Percentiles rank a stretch among this genome's conserved stretches.
phyloP scores from a whole-genome alignment of 2,113 vertebrate species.

The Phaethornis superciliosus region DNA sequence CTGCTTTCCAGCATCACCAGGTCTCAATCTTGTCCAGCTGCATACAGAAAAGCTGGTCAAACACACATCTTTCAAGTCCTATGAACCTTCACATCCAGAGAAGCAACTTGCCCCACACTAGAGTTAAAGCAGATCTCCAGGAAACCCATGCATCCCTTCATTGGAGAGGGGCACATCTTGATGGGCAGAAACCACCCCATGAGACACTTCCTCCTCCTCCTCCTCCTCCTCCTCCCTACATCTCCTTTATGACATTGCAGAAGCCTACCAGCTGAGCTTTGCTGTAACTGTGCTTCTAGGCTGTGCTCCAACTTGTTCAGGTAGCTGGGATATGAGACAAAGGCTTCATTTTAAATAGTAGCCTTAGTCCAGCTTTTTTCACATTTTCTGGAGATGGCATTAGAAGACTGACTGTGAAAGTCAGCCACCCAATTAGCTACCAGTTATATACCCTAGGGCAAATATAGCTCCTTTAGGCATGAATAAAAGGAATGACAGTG shows the following conservation, averaged over 20 bases:
- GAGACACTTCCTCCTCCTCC: not conserved
- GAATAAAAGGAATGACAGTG: not conserved
- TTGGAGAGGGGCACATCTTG: not conserved
- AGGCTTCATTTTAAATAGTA: not conserved
- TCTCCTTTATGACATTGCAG: not conserved
- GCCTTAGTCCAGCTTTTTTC: not conserved
- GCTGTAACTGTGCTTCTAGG: not conserved
- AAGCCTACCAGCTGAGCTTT: not conserved
- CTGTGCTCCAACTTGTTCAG: not conserved
- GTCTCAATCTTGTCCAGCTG: not conserved
- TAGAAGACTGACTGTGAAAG: not conserved
- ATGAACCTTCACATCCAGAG: not conserved
- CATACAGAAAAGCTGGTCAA: not conserved
- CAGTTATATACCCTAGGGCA: not conserved
- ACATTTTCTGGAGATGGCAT: not conserved
- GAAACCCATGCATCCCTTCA: fast-evolving
- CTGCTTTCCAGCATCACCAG: not conserved
- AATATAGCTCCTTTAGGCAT: not conserved
- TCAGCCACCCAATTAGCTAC: not conserved
- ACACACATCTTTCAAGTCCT: not conserved
- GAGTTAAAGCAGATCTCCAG: not conserved
- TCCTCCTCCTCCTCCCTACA: not conserved
- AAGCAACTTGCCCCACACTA: not conserved
- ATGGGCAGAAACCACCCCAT: not conserved
- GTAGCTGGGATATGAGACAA: not conserved